These are phyloP conservation scores for Anastrepha obliqua DNA, from an alignment of 1,140 invertebrate species.

Conservation along the genomic window DNA sequence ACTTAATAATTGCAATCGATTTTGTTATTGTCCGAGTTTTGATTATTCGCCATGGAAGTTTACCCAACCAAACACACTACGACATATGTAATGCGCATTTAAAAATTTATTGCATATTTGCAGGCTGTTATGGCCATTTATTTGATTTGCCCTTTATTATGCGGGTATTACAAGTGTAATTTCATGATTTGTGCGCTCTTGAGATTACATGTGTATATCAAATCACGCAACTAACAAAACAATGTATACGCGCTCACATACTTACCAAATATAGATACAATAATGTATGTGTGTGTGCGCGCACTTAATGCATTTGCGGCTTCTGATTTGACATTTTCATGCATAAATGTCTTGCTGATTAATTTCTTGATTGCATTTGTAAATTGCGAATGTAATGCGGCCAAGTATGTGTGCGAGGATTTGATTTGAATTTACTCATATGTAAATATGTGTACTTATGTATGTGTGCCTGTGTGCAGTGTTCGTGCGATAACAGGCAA, in stretches of 20 bases:
- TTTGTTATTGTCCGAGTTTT: neutral
- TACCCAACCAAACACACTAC: neutral
- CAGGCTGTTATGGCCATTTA: constrained; percentile 18
- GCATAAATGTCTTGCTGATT: neutral
- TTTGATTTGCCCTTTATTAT: constrained; percentile 16
- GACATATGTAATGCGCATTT: neutral
- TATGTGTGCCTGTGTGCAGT: too few relatives aligned
- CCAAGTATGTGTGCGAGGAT: too few relatives aligned
- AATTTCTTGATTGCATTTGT: constrained; percentile 1
- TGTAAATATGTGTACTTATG: too few relatives aligned
- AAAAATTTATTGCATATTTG: constrained; percentile 38
- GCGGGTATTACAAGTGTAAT: constrained; percentile 8
- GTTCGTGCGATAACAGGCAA: too few relatives aligned
- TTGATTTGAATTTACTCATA: too few relatives aligned
- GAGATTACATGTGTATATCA: neutral
- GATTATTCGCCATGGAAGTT: neutral
- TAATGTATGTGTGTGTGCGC: neutral
- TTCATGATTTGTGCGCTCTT: neutral
- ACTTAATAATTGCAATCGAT: constrained; percentile 8
- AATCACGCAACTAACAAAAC: neutral
- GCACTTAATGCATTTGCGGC: neutral
- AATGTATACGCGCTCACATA: neutral
- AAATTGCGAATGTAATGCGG: neutral
- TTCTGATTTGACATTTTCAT: neutral
- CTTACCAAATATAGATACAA: neutral